These are phyloP conservation scores for Ctenopoma multispine DNA, from an alignment of 2,797 vertebrate species.

Conservation along the genomic window DNA sequence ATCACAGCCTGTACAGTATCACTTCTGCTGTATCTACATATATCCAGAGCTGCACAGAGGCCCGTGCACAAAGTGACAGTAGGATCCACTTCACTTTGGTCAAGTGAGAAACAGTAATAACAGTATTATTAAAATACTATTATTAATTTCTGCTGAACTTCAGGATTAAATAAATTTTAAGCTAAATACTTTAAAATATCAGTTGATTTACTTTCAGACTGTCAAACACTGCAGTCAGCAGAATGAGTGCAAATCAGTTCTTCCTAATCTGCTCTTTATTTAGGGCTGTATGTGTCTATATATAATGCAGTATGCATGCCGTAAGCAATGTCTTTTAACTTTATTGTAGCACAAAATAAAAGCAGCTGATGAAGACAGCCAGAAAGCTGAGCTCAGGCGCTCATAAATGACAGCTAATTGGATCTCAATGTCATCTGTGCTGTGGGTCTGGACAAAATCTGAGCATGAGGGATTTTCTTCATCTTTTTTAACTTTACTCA, in stretches of 20 bases:
- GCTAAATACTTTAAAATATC: background rate
- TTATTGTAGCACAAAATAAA: conserved; percentile 61
- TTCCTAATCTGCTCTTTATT: conserved; percentile 27
- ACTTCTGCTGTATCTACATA: conserved; percentile 67
- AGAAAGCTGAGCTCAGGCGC: conserved; percentile 46
- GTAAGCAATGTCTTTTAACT: conserved; percentile 50
- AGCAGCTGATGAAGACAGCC: conserved; percentile 58
- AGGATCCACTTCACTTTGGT: background rate
- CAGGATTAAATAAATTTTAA: too few relatives aligned
- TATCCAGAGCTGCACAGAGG: conserved; percentile 58
- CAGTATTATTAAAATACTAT: background rate
- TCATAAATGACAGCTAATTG: conserved; percentile 69
- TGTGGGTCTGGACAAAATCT: conserved; percentile 49
- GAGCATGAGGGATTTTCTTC: conserved; percentile 28
- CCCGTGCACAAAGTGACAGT: conserved; percentile 18
- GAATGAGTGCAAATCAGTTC: background rate
- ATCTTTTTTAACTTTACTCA: conserved; percentile 34
- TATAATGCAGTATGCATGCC: conserved; percentile 29
- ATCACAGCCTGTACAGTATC: conserved; percentile 77
- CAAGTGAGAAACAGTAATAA: background rate
- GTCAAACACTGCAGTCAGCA: background rate
- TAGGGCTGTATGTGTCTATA: conserved; percentile 2
- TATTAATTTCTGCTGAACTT: too few relatives aligned
- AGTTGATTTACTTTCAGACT: background rate
- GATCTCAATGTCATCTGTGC: conserved; percentile 63